Conservation (phyloP, 2,888 invertebrate genomes). For the Myathropa florea region DNA sequence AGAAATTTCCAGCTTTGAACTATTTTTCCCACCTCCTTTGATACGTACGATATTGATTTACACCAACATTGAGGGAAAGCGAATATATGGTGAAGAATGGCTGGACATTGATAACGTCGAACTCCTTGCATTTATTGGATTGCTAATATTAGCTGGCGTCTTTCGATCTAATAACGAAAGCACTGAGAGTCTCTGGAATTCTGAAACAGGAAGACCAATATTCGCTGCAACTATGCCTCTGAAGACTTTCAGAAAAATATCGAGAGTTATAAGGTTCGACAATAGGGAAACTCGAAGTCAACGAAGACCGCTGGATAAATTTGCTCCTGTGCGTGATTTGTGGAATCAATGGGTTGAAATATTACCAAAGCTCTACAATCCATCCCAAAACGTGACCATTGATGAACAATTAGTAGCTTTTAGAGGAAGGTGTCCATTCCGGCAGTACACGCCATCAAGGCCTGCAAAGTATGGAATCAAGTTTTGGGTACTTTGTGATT, state of each 20-base stretch:
- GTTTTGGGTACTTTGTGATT: no score
- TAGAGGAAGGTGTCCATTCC: no score
- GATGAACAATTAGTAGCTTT: not conserved
- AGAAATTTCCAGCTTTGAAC: not conserved
- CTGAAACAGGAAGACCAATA: not conserved
- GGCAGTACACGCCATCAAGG: no score
- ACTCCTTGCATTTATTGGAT: not conserved
- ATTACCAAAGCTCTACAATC: not conserved
- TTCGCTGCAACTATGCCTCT: not conserved
- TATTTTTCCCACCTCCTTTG: conserved; percentile 7
- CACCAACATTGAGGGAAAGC: conserved; percentile 4
- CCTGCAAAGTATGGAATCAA: no score
- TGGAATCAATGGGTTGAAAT: no score
- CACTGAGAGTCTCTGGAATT: not conserved
- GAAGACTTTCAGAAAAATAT: not conserved
- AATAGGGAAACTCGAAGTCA: no score
- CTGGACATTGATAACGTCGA: not conserved
- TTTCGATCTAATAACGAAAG: no score
- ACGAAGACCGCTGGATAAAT: no score
- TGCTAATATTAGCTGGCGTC: no score
- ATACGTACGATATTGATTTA: no score
- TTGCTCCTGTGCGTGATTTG: no score
- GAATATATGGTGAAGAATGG: not conserved
- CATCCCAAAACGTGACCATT: not conserved
- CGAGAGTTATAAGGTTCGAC: not conserved